Base-by-base conservation (phyloP, 2,888 invertebrate species). In the Neoitamus cyanurus region DNA sequence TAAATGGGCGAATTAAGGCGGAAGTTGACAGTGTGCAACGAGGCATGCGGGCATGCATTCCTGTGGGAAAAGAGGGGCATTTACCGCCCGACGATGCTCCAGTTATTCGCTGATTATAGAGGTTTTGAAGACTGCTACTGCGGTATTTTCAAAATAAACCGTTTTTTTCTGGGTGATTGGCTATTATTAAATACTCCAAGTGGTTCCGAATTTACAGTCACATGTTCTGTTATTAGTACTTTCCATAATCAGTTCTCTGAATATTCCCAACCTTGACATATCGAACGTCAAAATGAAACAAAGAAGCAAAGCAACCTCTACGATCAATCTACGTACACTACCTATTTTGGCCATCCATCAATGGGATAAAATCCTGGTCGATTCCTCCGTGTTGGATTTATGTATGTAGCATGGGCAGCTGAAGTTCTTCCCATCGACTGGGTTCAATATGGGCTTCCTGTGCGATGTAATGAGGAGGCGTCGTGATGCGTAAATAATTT, bases 1-100 rank as follows among this genome's bases (percentile, higher is more conserved):
- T 73, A 73, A 73, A 36, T 73, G 25, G 73, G 25, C 34, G 36
- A 73, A 73, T 73, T 73, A 73, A 73, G 36, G 15, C 73, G 37
- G 36, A 73, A 73, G 11, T 15, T 36, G 34, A 15, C 9, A 37
- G 20, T 7, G 11, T 73, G 20, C 15, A 36, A 25, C 73, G 25
- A 36, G 25, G n/a, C n/a, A n/a, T n/a, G n/a, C n/a, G n/a, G 20
- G 20, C 25, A 36, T 36, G 30, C 36, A 36, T 73, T 36, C 15
- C 37, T 20, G n/a, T 20, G 42, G n/a, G 42, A n/a, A 2, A 42
- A n/a, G n/a, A 42, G 42, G n/a, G n/a, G n/a, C 13, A 42, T 42
- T n/a, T 42, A n/a, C n/a, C n/a, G n/a, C 42, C n/a, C n/a, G n/a
- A 42, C n/a, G 42, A 42, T 42, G 42, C 42, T n/a, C 13, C 42